These are phyloP conservation scores for Coilia nasus DNA, from an alignment of 2,797 vertebrate species.

Conservation along the genomic window DNA sequence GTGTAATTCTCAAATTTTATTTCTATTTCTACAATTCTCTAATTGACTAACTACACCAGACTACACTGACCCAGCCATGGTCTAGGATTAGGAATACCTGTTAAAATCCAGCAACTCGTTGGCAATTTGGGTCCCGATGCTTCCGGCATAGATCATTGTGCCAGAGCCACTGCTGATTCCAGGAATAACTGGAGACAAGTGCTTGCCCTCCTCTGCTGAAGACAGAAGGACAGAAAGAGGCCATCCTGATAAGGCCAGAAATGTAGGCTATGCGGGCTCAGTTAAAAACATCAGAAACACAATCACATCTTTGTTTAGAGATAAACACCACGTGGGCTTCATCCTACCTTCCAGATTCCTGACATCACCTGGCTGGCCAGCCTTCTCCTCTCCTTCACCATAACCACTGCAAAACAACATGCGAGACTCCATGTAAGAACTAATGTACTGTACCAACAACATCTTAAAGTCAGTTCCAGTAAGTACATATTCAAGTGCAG, in stretches of 20 bases:
- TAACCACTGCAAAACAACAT: not conserved
- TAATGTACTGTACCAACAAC: too few relatives aligned
- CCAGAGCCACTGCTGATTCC: slow-evolving; percentile 84
- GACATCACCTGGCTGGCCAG: not conserved
- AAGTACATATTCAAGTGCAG: not conserved
- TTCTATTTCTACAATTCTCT: too few relatives aligned
- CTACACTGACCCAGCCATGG: not conserved
- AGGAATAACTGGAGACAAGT: slow-evolving; percentile 82
- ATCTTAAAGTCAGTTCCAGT: not conserved
- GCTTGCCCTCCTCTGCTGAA: slow-evolving; percentile 79
- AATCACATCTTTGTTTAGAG: not conserved
- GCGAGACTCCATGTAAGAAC: too few relatives aligned
- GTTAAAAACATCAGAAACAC: not conserved
- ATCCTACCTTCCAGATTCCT: not conserved
- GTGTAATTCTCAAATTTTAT: too few relatives aligned
- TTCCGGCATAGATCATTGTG: slow-evolving; percentile 87
- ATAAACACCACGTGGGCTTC: not conserved
- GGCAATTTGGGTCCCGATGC: slow-evolving; percentile 92
- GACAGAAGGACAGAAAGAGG: slow-evolving; percentile 41
- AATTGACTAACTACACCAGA: not conserved
- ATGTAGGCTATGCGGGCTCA: too few relatives aligned
- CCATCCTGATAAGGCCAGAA: not conserved
- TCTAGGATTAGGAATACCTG: slow-evolving; percentile 69
- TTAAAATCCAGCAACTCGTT: slow-evolving; percentile 89
- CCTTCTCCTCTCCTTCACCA: not conserved